These are phyloP conservation scores for Hofmannophila pseudospretella DNA, from an alignment of 2,888 invertebrate species.

Conservation along the genomic window DNA sequence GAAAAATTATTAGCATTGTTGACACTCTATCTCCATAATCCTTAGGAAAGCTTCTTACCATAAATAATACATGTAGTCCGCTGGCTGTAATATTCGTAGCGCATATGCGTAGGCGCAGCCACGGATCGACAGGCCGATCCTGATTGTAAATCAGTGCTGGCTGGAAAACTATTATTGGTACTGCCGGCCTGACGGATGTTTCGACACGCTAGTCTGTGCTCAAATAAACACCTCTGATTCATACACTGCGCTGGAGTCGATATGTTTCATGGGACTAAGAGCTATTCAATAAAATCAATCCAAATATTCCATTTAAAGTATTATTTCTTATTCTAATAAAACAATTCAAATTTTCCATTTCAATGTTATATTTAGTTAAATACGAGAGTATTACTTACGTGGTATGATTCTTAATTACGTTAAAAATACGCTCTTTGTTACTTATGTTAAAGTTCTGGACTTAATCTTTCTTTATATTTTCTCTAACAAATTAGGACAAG, in stretches of 20 bases:
- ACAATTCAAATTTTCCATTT: too few relatives aligned
- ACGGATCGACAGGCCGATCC: slow-evolving; percentile 68
- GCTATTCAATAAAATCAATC: neutral
- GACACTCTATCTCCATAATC: slow-evolving; percentile 71
- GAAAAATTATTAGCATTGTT: slow-evolving; percentile 61
- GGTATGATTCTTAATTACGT: too few relatives aligned
- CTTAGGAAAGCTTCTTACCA: slow-evolving; percentile 73
- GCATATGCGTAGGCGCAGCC: slow-evolving; percentile 63
- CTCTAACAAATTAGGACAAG: too few relatives aligned
- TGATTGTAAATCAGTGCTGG: slow-evolving; percentile 72
- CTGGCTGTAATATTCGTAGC: slow-evolving; percentile 69
- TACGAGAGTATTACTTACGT: too few relatives aligned
- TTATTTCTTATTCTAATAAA: too few relatives aligned
- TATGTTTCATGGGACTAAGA: neutral
- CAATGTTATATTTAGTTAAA: too few relatives aligned
- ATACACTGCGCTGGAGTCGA: slow-evolving; percentile 33
- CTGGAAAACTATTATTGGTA: slow-evolving; percentile 14
- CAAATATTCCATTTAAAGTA: too few relatives aligned
- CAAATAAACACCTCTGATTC: slow-evolving; percentile 61
- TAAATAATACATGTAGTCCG: slow-evolving; percentile 74
- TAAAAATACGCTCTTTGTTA: too few relatives aligned
- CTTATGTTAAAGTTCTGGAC: too few relatives aligned
- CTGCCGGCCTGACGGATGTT: slow-evolving; percentile 46
- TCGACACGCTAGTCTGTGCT: slow-evolving; percentile 49
- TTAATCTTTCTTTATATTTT: too few relatives aligned